These are phyloP conservation scores for Manis pentadactyla DNA, from an alignment of 2,797 vertebrate genomes.

Conservation along the genomic window DNA sequence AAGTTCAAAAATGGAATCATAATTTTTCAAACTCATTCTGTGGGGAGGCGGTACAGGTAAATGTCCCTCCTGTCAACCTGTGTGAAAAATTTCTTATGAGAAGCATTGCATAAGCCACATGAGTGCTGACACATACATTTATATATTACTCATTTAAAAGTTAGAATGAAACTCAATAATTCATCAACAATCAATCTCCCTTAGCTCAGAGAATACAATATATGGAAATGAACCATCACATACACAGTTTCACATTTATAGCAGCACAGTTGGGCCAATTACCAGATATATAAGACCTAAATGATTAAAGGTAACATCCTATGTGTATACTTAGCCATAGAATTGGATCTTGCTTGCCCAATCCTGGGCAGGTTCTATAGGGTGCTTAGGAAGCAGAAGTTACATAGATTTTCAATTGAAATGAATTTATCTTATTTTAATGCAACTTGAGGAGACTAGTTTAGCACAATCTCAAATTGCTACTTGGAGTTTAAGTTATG, in stretches of 20 bases:
- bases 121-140: neutral
- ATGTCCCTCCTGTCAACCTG: neutral
- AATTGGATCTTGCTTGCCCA: neutral
- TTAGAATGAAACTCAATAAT: neutral
- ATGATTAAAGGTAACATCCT: neutral
- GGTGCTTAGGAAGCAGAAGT: neutral
- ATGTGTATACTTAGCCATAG: neutral
- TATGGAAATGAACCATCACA: neutral
- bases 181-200: neutral
- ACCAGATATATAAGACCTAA: neutral
- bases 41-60: neutral
- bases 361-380: neutral
- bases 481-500: neutral
- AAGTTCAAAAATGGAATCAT: neutral
- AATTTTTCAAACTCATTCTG: neutral
- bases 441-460: neutral
- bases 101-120: neutral
- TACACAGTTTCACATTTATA: neutral
- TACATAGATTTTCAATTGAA: neutral
- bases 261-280: neutral
- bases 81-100: neutral
- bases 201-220: neutral
- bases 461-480: constrained; percentile 3
- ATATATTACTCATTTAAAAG: neutral
- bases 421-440: neutral